Evolutionary conservation across 1,140 invertebrate species (phyloP), one percentile per base, ranked within the genome.

Genomic region (Ganaspis sp.): DNA sequence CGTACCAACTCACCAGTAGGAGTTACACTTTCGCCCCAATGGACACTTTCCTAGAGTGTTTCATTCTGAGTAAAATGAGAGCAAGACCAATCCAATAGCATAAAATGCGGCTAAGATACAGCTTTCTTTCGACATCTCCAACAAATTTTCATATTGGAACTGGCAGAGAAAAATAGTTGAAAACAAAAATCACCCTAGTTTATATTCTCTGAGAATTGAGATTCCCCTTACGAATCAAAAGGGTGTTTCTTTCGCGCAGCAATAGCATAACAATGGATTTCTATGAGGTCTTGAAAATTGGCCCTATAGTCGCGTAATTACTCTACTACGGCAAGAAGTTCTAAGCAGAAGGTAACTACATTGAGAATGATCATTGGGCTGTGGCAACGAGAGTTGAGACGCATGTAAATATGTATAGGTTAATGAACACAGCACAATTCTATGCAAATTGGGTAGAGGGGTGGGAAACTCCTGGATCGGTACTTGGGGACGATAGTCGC

Each of bases 391-490:
- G 58, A 64, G 58, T 64, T 49, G 58, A n/a, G 58, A 40, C 70
- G 21, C 70, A n/a, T 74, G 73, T 70, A 78, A 83, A 79, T 83
- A 83, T 69, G 72, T 75, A 74, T 45, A 53, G 45, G 70, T 81
- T 84, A 83, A 82, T 79, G 75, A 83, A 78, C 73, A 70, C 53
- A 54, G 78, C 70, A 70, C 53, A 78, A 82, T 82, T 72, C 49
- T 76, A 82, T 80, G 78, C 74, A 84, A 83, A 85, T 82, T 85
- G 71, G 70, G 76, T 23, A 37, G 29, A 34, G 45, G 45, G 38
- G 58, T 58, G 58, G n/a, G 29, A 21, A 37, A n/a, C 21, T 19
- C 69, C 72, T 71, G 79, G 80, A 85, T 84, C 77, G 83, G 78
- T 72, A 58, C 40, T 70, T 45, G 12, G 70, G 70, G 69, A 77